Conservation (phyloP, 2,797 vertebrate genomes). For the Anas capensis region DNA sequence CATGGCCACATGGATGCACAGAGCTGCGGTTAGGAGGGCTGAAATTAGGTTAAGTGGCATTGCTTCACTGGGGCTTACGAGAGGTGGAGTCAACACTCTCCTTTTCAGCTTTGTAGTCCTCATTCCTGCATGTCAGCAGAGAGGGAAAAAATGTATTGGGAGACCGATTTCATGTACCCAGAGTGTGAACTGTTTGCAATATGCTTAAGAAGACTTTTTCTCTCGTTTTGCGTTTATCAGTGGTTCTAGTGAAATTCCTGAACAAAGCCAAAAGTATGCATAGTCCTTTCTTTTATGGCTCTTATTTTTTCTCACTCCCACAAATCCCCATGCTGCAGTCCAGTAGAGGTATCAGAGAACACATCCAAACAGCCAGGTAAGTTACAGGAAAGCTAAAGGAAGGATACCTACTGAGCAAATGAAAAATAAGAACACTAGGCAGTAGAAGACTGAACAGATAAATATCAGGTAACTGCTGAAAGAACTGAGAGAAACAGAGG, state of each 20-base stretch:
- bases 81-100: neutral
- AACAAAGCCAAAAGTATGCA: neutral
- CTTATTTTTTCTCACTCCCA: neutral
- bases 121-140: neutral
- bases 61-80: rapidly evolving
- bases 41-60: rapidly evolving
- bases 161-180: neutral
- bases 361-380: neutral
- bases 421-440: neutral
- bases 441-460: neutral
- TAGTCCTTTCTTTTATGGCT: neutral
- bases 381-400: neutral
- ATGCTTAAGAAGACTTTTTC: neutral
- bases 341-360: neutral
- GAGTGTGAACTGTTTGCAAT: neutral
- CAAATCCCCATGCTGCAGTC: neutral
- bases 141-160: neutral
- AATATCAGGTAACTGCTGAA: neutral
- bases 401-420: neutral
- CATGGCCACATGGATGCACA: rapidly evolving
- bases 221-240: neutral
- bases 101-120: neutral
- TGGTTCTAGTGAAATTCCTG: neutral
- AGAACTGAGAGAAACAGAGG: neutral
- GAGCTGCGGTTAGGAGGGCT: rapidly evolving